A percentile compares a stretch with the other conserved stretches of the same genome.
These are phyloP conservation scores for Karalla daura DNA, from an alignment of 2,797 vertebrate species.

Conservation along the genomic window DNA sequence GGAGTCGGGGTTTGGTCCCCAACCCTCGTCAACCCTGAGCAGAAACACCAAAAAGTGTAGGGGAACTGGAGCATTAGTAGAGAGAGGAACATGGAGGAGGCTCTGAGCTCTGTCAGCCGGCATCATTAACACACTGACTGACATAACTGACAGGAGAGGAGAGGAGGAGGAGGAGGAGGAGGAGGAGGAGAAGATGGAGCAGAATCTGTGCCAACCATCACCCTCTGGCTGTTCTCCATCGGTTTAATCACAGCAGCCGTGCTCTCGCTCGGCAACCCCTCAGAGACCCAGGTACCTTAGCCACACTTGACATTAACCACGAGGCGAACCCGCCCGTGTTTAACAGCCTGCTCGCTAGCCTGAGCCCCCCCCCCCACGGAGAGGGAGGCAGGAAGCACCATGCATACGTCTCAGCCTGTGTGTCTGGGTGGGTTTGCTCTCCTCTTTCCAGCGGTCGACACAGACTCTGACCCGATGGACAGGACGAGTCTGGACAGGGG, in stretches of 20 bases:
- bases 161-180: slow-evolving; percentile 63
- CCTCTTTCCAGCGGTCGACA: too few relatives aligned
- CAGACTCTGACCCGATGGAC: slow-evolving; percentile 40
- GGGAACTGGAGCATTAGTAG: slow-evolving; percentile 55
- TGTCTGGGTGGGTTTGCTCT: too few relatives aligned
- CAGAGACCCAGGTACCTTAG: slow-evolving; percentile 79
- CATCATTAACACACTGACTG: slow-evolving; percentile 76
- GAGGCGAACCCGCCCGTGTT: slow-evolving; percentile 67
- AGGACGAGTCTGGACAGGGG: slow-evolving; percentile 43
- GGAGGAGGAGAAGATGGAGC: slow-evolving; percentile 62
- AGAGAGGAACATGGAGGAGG: too few relatives aligned
- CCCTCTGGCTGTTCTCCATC: slow-evolving; percentile 75
- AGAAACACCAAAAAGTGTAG: slow-evolving; percentile 15
- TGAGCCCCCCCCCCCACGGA: too few relatives aligned
- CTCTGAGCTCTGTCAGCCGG: slow-evolving; percentile 53
- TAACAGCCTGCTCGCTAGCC: too few relatives aligned
- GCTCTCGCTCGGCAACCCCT: slow-evolving; percentile 74
- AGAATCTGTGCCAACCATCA: slow-evolving; percentile 79
- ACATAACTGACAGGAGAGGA: slow-evolving; percentile 75
- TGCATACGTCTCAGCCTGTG: too few relatives aligned
- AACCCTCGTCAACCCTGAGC: too few relatives aligned
- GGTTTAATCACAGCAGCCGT: slow-evolving; percentile 79
- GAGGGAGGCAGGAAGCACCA: too few relatives aligned
- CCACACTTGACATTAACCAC: slow-evolving; percentile 80
- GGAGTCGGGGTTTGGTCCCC: too few relatives aligned